A percentile compares a stretch with the other conserved stretches of the same genome.
phyloP scores from a whole-genome alignment of 2,888 invertebrate species.

The Leptopterna dolabrata region DNA sequence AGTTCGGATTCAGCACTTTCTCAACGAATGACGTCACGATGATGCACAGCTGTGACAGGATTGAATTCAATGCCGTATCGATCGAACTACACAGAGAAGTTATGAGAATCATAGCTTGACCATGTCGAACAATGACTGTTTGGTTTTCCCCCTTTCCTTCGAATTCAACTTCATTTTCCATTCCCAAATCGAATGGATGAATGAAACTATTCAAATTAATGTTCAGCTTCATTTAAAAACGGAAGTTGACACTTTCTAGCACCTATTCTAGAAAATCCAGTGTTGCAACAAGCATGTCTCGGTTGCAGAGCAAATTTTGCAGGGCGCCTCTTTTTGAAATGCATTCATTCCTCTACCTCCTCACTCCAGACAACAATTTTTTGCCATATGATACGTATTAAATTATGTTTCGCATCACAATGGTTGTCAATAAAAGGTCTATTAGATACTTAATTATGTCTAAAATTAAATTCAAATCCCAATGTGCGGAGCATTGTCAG shows the following conservation, averaged over 20 bases:
- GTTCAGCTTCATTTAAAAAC: too few species aligned
- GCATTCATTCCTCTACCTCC: too few species aligned
- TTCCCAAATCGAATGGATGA: too few species aligned
- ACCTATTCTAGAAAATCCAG: too few species aligned
- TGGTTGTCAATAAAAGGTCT: neutral
- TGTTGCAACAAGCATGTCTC: too few species aligned
- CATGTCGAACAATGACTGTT: neutral
- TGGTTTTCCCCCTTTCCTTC: too few species aligned
- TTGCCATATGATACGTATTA: neutral
- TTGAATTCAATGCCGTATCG: slow-evolving; percentile 21
- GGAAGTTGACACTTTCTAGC: too few species aligned
- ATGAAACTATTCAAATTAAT: too few species aligned
- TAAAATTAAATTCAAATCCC: neutral
- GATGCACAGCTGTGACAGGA: slow-evolving; percentile 42
- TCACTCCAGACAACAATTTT: too few species aligned
- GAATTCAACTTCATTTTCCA: neutral
- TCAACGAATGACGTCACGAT: slow-evolving; percentile 40
- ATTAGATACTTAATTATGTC: neutral
- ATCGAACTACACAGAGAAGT: neutral
- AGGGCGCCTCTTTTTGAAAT: too few species aligned
- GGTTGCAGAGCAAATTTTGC: too few species aligned
- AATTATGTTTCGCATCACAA: neutral
- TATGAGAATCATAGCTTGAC: neutral
- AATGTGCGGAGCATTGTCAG: neutral
- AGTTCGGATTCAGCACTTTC: slow-evolving; percentile 49